Evolutionary conservation across 92 coral and sea anemone species (phyloP).

Genomic region (Epizoanthus stellaris): DNA sequence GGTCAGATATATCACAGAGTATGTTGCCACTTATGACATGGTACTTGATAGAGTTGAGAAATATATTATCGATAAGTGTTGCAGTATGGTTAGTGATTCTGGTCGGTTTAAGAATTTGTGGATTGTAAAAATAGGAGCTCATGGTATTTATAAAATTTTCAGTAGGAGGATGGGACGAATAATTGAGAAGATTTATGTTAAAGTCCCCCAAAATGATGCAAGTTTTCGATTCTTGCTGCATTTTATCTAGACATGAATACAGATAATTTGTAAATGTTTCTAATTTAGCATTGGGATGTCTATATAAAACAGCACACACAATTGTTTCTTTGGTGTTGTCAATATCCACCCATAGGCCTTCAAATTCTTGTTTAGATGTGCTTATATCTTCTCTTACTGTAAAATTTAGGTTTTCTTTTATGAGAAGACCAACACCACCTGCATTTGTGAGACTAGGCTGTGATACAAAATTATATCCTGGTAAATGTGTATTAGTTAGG

Average conservation of each 20-base stretch:
- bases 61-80: conserved; percentile 63
- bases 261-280: conserved; percentile 55
- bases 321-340: conserved; percentile 55
- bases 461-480: conserved; percentile 59
- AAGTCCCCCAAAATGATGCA: conserved; percentile 64
- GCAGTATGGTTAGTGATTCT: conserved; percentile 52
- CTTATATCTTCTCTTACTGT: conserved; percentile 44
- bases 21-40: conserved; percentile 69
- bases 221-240: conserved; percentile 52
- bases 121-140: conserved; percentile 48
- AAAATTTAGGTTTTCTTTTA: conserved; percentile 29
- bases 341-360: conserved; percentile 73
- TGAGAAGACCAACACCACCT: conserved; percentile 59
- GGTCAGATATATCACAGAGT: conserved; percentile 62
- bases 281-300: conserved; percentile 67
- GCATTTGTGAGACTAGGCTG: conserved; percentile 63
- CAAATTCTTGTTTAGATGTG: conserved; percentile 55
- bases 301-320: conserved; percentile 70
- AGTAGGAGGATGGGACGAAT: conserved; percentile 53
- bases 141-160: conserved; percentile 63
- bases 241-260: conserved; percentile 52
- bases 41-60: conserved; percentile 51
- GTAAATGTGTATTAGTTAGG: conserved; percentile 31
- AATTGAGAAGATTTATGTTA: conserved; percentile 61
- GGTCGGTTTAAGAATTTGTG: conserved; percentile 63